phyloP scores from a whole-genome alignment of 2,888 invertebrate species.

The Didymodactylos carnosus region DNA sequence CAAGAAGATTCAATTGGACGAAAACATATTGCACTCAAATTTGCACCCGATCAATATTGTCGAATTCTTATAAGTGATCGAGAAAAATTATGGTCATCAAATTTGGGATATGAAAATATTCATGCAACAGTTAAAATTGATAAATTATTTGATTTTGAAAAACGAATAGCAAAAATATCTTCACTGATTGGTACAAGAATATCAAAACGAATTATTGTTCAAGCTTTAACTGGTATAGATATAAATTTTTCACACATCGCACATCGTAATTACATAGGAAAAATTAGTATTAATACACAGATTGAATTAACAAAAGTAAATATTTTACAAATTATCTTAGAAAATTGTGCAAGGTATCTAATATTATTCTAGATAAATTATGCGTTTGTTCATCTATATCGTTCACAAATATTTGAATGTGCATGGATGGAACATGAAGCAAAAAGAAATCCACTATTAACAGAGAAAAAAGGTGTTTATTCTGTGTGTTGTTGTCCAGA shows the following conservation, averaged over 20 bases:
- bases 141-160: neutral
- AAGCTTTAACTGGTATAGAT: neutral
- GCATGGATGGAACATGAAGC: neutral
- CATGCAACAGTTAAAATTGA: neutral
- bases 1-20: neutral
- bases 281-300: too few relatives aligned
- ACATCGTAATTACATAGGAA: too few relatives aligned
- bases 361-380: neutral
- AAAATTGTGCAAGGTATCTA: too few relatives aligned
- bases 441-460: neutral
- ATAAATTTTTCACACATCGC: too few relatives aligned
- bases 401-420: neutral
- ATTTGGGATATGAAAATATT: neutral
- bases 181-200: neutral
- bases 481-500: neutral
- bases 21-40: neutral
- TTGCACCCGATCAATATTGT: neutral
- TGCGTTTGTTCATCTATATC: neutral
- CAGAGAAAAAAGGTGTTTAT: neutral
- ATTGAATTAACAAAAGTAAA: too few relatives aligned
- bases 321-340: too few relatives aligned
- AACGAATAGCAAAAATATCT: neutral
- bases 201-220: neutral
- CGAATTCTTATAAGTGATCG: neutral
- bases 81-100: neutral